phyloP scores from a whole-genome alignment of 2,113 vertebrate species.

The Caretta caretta region DNA sequence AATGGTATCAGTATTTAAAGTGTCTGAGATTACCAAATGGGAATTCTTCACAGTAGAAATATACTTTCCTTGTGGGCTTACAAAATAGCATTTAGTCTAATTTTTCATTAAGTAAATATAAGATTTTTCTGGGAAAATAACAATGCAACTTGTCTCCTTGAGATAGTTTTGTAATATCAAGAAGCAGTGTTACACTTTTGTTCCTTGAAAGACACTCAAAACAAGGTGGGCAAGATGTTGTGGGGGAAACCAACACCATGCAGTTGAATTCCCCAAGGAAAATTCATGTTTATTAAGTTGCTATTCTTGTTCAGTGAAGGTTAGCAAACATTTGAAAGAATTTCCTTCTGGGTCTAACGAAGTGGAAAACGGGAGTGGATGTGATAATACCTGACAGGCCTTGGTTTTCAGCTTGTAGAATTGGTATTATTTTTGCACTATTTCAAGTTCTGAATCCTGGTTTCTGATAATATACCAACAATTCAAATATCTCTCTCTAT shows the following conservation, averaged over 20 bases:
- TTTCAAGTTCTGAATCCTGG: conserved; percentile 3
- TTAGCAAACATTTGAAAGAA: conserved; percentile 44
- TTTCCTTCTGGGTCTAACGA: conserved; percentile 54
- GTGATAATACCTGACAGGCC: conserved; percentile 52
- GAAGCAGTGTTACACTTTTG: conserved; percentile 18
- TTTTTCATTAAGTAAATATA: conserved; percentile 52
- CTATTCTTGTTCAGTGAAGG: conserved; percentile 49
- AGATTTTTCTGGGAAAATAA: conserved; percentile 55
- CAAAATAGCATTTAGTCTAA: background rate
- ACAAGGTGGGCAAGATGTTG: conserved; percentile 65
- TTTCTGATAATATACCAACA: conserved; percentile 1
- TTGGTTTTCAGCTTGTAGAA: conserved; percentile 44
- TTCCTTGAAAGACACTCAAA: conserved; percentile 59
- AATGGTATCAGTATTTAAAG: conserved; percentile 40
- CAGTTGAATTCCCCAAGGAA: conserved; percentile 46
- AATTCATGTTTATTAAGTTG: conserved; percentile 42
- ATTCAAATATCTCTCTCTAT: background rate
- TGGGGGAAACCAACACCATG: conserved; percentile 41
- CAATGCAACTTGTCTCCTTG: conserved; percentile 7
- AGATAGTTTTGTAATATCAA: conserved; percentile 27
- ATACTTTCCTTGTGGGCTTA: conserved; percentile 51
- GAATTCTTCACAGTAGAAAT: conserved; percentile 59
- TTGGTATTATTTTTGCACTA: conserved; percentile 18
- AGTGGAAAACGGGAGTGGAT: conserved; percentile 15
- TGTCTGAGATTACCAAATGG: conserved; percentile 38